phyloP scores from a whole-genome alignment of 2,797 vertebrate species.

The Chelidonichthys spinosus region DNA sequence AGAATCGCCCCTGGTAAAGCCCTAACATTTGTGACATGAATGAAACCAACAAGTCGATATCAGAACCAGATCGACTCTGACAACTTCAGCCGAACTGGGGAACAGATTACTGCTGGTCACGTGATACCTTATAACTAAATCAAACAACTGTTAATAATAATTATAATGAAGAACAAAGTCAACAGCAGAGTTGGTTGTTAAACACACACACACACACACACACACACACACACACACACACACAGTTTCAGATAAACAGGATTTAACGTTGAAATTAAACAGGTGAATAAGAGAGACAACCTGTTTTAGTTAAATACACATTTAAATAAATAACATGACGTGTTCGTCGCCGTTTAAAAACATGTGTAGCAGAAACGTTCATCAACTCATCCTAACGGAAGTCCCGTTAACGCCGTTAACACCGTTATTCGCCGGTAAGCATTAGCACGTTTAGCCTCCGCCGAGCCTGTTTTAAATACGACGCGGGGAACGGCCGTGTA shows the following conservation, averaged over 20 bases:
- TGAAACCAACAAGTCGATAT: background rate
- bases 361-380: background rate
- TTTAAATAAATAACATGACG: background rate
- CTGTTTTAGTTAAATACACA: background rate
- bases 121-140: background rate
- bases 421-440: slow-evolving; percentile 43
- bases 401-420: slow-evolving; percentile 17
- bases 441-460: background rate
- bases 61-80: background rate
- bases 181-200: too few species aligned
- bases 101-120: too few species aligned
- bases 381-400: slow-evolving; percentile 40
- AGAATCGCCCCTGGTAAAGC: too few species aligned
- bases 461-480: background rate
- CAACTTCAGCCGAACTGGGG: too few species aligned
- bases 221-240: too few species aligned
- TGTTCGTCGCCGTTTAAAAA: background rate
- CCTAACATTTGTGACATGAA: background rate
- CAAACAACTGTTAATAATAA: background rate
- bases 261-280: background rate
- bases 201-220: too few species aligned
- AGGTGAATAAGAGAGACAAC: background rate
- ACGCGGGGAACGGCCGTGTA: background rate
- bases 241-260: background rate
- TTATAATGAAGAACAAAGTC: too few species aligned